A percentile compares a stretch with the other conserved stretches of the same genome.
Evolutionary conservation across 2,113 vertebrate species (phyloP).

Genomic region (Procavia capensis): DNA sequence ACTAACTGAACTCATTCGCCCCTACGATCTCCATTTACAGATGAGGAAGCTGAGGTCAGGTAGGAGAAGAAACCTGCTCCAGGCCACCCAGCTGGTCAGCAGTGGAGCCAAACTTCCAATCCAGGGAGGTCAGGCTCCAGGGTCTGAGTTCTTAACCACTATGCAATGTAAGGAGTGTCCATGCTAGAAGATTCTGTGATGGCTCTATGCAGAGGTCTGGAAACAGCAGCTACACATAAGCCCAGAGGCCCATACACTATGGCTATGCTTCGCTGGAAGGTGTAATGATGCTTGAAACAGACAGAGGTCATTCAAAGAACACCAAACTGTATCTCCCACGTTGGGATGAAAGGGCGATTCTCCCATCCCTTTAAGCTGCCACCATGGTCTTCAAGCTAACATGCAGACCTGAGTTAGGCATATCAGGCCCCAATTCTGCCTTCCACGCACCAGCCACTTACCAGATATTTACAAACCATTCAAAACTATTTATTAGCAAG

Average conservation of each 20-base stretch:
- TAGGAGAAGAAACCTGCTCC: neutral
- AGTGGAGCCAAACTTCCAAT: neutral
- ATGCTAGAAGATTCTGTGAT: neutral
- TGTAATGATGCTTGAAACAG: neutral
- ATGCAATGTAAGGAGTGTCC: neutral
- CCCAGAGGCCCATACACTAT: neutral
- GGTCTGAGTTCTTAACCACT: neutral
- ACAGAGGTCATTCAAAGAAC: neutral
- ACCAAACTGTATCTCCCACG: accelerated
- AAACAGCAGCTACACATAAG: neutral
- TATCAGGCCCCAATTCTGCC: neutral
- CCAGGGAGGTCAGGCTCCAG: neutral
- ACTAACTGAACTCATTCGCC: too few relatives aligned
- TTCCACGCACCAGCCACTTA: accelerated
- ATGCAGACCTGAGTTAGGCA: accelerated
- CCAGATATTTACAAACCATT: too few relatives aligned
- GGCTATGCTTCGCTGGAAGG: neutral
- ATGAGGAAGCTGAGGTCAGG: neutral
- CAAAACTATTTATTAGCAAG: neutral
- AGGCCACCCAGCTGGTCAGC: too few relatives aligned
- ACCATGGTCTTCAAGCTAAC: neutral
- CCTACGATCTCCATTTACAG: neutral
- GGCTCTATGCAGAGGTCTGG: neutral
- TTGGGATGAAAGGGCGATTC: accelerated
- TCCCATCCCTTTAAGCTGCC: neutral